These are phyloP conservation scores for Holacanthus passer DNA, from an alignment of 2,113 vertebrate species.

Conservation along the genomic window DNA sequence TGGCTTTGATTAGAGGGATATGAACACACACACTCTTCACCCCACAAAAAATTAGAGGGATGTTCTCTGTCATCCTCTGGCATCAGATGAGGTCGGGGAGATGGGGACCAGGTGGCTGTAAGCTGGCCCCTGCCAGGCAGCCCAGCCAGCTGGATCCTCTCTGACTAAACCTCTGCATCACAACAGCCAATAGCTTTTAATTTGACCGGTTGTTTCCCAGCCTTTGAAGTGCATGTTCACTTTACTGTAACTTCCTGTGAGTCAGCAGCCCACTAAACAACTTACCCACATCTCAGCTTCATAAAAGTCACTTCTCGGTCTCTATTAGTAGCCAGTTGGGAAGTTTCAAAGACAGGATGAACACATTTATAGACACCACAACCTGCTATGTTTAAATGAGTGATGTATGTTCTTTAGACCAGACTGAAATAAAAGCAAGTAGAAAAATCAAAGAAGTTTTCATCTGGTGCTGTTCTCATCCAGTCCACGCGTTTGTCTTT, in stretches of 20 bases:
- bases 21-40: constrained; percentile 74
- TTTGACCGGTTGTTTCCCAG: constrained; percentile 67
- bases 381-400: constrained; percentile 18
- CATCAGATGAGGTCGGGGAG: constrained; percentile 67
- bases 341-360: constrained; percentile 45
- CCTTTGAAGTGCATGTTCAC: constrained; percentile 68
- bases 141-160: constrained; percentile 77
- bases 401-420: constrained; percentile 4
- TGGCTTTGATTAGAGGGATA: constrained; percentile 84
- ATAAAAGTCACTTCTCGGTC: constrained; percentile 54
- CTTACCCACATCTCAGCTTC: constrained; percentile 54
- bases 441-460: constrained; percentile 18
- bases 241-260: constrained; percentile 71
- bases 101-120: constrained; percentile 79
- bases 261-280: constrained; percentile 60
- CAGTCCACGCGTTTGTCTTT: not conserved
- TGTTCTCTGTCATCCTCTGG: constrained; percentile 77
- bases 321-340: constrained; percentile 45
- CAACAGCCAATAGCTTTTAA: constrained; percentile 74
- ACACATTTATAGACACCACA: constrained; percentile 53
- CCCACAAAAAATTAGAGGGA: constrained; percentile 68
- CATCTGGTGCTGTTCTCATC: not conserved
- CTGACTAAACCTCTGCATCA: constrained; percentile 77
- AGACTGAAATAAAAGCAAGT: constrained; percentile 1
- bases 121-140: constrained; percentile 63